phyloP scores from a whole-genome alignment of 2,888 invertebrate genomes.

The Phortica magna region DNA sequence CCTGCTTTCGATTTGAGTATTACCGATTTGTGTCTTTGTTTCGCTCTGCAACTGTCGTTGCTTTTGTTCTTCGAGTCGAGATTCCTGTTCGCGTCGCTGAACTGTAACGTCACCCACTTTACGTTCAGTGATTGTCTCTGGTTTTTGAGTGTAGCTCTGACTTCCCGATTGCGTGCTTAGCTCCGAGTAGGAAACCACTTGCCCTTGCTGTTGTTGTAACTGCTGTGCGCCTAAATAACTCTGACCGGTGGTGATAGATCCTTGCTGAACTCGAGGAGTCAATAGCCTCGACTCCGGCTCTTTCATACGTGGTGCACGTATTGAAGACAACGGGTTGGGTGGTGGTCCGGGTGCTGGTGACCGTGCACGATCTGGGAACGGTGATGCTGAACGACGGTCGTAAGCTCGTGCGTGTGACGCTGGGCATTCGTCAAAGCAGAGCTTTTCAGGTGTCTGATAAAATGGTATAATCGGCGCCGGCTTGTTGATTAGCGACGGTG shows the following conservation, averaged over 20 bases:
- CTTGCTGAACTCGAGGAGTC: conserved; percentile 68
- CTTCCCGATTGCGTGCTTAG: conserved; percentile 77
- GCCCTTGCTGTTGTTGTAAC: conserved; percentile 68
- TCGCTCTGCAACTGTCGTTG: conserved; percentile 75
- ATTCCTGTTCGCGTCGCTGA: conserved; percentile 79
- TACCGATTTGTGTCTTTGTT: conserved; percentile 79
- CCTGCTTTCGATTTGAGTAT: conserved; percentile 82
- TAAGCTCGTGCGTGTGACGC: conserved; percentile 82
- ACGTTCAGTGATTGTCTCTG: conserved; percentile 79
- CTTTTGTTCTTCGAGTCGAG: conserved; percentile 75
- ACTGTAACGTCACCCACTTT: conserved; percentile 79
- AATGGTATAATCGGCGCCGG: conserved; percentile 87
- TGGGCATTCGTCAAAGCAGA: conserved; percentile 83
- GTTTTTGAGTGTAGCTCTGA: conserved; percentile 78
- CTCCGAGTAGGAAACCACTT: conserved; percentile 78
- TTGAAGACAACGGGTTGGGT: conserved; percentile 82
- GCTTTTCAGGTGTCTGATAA: conserved; percentile 84
- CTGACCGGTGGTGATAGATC: conserved; percentile 77
- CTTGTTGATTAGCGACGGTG: conserved; percentile 84
- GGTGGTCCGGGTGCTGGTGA: conserved; percentile 87
- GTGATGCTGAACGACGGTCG: conserved; percentile 83
- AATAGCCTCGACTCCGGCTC: conserved; percentile 75
- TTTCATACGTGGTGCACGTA: conserved; percentile 83
- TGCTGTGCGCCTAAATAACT: conserved; percentile 74
- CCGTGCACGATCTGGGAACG: conserved; percentile 83